Percentiles rank a stretch among this genome's conserved stretches.
Evolutionary conservation across 64 coral and sea anemone species (phyloP).

Genomic region (Stichodactyla helianthus): DNA sequence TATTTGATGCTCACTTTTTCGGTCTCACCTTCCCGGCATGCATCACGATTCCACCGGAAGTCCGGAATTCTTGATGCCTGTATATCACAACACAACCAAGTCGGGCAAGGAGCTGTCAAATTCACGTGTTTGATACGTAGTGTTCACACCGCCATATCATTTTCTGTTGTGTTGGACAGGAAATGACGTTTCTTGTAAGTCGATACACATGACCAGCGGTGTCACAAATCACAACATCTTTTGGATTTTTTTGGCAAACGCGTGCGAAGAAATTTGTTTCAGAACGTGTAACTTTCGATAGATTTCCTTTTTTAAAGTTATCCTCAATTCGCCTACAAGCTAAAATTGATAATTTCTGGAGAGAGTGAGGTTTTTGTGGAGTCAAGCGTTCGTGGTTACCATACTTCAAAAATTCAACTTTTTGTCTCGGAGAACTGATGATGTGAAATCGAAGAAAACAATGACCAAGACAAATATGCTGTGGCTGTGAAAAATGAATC

Average conservation of each 20-base stretch:
- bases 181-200: constrained; percentile 71
- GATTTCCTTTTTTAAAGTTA: constrained; percentile 49
- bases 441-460: constrained; percentile 62
- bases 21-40: too few relatives aligned
- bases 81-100: too few relatives aligned
- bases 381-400: constrained; percentile 60
- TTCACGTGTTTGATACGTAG: constrained; percentile 56
- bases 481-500: constrained; percentile 61
- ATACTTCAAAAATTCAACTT: constrained; percentile 52
- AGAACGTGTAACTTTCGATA: constrained; percentile 52
- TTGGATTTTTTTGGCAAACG: constrained; percentile 40
- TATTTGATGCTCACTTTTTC: too few relatives aligned
- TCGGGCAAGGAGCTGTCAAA: constrained; percentile 38
- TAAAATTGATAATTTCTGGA: constrained; percentile 63
- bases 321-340: constrained; percentile 40
- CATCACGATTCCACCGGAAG: too few relatives aligned
- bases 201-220: constrained; percentile 58
- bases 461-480: constrained; percentile 57
- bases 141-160: constrained; percentile 29
- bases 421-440: constrained; percentile 50
- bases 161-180: constrained; percentile 38
- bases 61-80: too few relatives aligned
- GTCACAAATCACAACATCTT: constrained; percentile 9
- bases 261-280: constrained; percentile 33
- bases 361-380: constrained; percentile 62